These are phyloP conservation scores for Smittia aterrima DNA, from an alignment of 2,888 invertebrate species.

Conservation along the genomic window DNA sequence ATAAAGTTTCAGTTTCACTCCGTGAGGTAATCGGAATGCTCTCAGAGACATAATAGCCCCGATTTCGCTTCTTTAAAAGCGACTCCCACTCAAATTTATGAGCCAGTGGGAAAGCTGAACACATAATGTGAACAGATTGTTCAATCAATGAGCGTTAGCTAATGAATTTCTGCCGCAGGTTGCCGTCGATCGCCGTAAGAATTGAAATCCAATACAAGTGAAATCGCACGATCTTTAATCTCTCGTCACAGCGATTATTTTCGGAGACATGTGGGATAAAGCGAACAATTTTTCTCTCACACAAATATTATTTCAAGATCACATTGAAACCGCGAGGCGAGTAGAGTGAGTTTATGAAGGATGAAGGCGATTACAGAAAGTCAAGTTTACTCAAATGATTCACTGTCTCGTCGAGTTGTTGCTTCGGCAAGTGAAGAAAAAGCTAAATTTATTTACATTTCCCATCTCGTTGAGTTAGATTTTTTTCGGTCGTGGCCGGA, in stretches of 20 bases:
- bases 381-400: constrained; percentile 5
- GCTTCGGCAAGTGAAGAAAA: constrained; percentile 15
- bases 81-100: neutral
- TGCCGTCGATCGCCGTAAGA: too few species aligned
- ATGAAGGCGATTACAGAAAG: neutral
- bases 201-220: too few species aligned
- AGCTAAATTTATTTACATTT: constrained; percentile 24
- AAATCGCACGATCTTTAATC: neutral
- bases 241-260: neutral
- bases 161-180: too few species aligned
- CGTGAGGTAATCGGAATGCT: constrained; percentile 11
- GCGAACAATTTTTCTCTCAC: neutral
- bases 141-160: neutral
- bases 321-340: neutral
- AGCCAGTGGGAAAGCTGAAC: neutral
- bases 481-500: neutral
- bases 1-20: constrained; percentile 4
- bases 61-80: neutral
- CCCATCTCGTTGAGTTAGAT: neutral
- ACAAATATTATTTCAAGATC: constrained; percentile 10
- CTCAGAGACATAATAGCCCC: neutral
- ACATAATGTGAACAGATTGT: neutral
- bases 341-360: constrained; percentile 25
- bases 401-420: neutral
- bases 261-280: constrained; percentile 1